Percentiles rank a stretch among this genome's conserved stretches.
These are phyloP conservation scores for Dichetophora obliterata DNA, from an alignment of 2,888 invertebrate genomes.

Conservation along the genomic window DNA sequence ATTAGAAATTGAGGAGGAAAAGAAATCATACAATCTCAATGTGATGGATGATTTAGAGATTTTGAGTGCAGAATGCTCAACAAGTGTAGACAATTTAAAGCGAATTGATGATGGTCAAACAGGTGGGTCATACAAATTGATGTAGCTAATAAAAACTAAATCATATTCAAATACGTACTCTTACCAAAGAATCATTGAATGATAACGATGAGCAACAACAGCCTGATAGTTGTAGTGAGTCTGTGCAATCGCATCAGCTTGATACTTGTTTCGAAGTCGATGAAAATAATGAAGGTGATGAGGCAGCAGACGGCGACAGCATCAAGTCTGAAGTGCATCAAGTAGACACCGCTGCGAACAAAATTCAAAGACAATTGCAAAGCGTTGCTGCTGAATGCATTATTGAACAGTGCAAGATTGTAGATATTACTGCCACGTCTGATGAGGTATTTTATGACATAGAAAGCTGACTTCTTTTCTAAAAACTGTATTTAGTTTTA, in stretches of 20 bases:
- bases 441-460: slow-evolving; percentile 2
- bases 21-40: slow-evolving; percentile 46
- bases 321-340: not conserved
- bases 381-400: slow-evolving; percentile 44
- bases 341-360: slow-evolving; percentile 24
- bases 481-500: not conserved
- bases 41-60: slow-evolving; percentile 43
- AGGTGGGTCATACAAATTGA: not conserved
- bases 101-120: not conserved
- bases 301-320: slow-evolving; percentile 5
- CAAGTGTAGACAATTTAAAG: not conserved
- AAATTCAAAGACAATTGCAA: slow-evolving; percentile 43
- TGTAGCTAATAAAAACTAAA: not conserved
- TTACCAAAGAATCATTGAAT: not conserved
- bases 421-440: not conserved
- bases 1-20: slow-evolving; percentile 53
- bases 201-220: slow-evolving; percentile 23
- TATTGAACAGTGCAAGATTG: slow-evolving; percentile 35
- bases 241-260: slow-evolving; percentile 21
- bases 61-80: slow-evolving; percentile 29
- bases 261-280: slow-evolving; percentile 46
- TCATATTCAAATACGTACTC: not conserved
- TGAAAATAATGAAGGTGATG: slow-evolving; percentile 37
- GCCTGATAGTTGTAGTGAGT: slow-evolving; percentile 4
- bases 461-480: not conserved